Conservation (phyloP, 2,888 invertebrate species). For the Anthophora plumipes region DNA sequence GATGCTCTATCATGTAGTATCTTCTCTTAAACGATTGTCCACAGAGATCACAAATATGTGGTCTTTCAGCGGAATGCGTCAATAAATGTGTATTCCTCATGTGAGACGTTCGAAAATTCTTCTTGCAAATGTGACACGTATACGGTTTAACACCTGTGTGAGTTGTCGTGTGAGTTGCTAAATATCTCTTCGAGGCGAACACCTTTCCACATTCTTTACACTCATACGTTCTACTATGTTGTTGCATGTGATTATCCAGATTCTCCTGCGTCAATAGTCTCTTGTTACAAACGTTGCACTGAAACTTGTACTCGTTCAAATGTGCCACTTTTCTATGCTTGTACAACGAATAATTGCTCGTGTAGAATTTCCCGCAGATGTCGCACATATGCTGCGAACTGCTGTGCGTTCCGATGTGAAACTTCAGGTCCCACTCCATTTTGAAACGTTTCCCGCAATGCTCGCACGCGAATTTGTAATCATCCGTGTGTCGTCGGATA, state of each 20-base stretch:
- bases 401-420: constrained; percentile 76
- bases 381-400: constrained; percentile 78
- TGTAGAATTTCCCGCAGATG: constrained; percentile 78
- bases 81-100: constrained; percentile 73
- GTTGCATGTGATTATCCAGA: constrained; percentile 74
- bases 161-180: constrained; percentile 73
- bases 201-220: constrained; percentile 78
- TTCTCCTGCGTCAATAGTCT: constrained; percentile 76
- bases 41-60: constrained; percentile 75
- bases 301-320: constrained; percentile 77
- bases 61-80: constrained; percentile 73
- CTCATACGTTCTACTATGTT: constrained; percentile 73
- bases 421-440: constrained; percentile 78
- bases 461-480: constrained; percentile 76
- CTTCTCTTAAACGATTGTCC: constrained; percentile 74
- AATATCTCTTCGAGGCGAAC: constrained; percentile 77
- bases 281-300: constrained; percentile 76
- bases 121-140: constrained; percentile 76
- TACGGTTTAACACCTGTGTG: constrained; percentile 76
- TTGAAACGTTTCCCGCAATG: constrained; percentile 77
- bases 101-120: constrained; percentile 73
- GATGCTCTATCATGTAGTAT: constrained; percentile 72
- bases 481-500: constrained; percentile 74
- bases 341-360: constrained; percentile 75
- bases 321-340: constrained; percentile 77